phyloP scores from a whole-genome alignment of 2,888 invertebrate genomes.

The Campoletis raptor region DNA sequence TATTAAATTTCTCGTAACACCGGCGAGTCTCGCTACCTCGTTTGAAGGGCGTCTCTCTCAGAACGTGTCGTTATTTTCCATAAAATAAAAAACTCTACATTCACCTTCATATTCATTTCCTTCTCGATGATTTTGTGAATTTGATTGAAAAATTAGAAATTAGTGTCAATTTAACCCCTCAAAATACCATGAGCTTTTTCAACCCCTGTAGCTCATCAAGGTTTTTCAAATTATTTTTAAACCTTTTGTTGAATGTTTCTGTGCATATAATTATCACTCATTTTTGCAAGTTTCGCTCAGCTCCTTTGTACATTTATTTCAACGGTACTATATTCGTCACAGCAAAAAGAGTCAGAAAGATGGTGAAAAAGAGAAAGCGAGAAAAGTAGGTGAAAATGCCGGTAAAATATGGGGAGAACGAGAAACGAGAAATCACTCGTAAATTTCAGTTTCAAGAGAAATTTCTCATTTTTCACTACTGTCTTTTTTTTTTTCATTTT shows the following conservation, averaged over 20 bases:
- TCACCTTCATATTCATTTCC: not conserved
- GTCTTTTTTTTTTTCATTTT: constrained; percentile 16
- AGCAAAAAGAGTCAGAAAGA: constrained; percentile 22
- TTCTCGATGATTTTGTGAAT: not conserved
- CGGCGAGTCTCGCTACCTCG: constrained; percentile 69
- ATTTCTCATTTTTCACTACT: constrained; percentile 25
- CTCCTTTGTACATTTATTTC: constrained; percentile 39
- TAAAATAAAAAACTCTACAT: constrained; percentile 34
- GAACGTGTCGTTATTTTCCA: constrained; percentile 54
- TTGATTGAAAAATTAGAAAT: not conserved
- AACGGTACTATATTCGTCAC: constrained; percentile 54
- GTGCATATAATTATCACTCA: not conserved
- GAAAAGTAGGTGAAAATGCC: constrained; percentile 23
- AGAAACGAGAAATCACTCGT: constrained; percentile 62
- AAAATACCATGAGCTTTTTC: not conserved
- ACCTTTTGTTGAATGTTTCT: not conserved
- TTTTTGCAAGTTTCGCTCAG: not conserved
- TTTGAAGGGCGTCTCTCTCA: constrained; percentile 41
- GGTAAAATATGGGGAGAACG: constrained; percentile 56
- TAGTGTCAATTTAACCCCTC: not conserved
- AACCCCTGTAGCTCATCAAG: not conserved
- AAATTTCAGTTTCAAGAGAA: constrained; percentile 56
- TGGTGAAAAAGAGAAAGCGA: constrained; percentile 24
- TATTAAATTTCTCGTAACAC: constrained; percentile 80
- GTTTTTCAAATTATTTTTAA: not conserved